These are phyloP conservation scores for Toxostoma redivivum DNA, from an alignment of 2,113 vertebrate genomes.

Conservation along the genomic window DNA sequence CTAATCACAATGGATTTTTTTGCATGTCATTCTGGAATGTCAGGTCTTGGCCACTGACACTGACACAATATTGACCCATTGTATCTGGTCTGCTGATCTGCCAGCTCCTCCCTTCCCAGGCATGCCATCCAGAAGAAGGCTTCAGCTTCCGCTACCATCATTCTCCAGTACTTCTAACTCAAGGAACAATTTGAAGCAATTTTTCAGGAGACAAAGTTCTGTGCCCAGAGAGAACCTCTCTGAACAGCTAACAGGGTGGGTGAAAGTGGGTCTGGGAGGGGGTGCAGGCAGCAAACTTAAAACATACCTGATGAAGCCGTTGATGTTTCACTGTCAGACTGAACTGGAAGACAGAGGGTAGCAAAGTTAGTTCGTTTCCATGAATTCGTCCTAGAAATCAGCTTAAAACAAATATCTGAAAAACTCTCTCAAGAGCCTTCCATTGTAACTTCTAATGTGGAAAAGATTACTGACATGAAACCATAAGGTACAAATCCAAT, in stretches of 20 bases:
- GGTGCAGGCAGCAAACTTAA: background rate
- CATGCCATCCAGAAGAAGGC: background rate
- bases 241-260: background rate
- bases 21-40: background rate
- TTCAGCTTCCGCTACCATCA: background rate
- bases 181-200: background rate
- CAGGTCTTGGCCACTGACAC: background rate
- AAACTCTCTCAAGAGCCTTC: background rate
- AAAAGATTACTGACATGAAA: background rate
- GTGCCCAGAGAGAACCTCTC: background rate
- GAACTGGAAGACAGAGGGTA: conserved; percentile 21
- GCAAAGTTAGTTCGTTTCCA: background rate
- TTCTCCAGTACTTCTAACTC: background rate
- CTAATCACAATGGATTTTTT: background rate
- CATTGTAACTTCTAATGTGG: background rate
- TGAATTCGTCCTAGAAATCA: background rate
- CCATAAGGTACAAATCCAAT: background rate
- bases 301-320: conserved; percentile 11
- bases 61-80: background rate
- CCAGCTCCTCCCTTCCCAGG: background rate
- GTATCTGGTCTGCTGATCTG: background rate
- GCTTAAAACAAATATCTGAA: background rate
- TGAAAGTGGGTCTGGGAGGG: background rate
- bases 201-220: background rate
- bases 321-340: background rate